Base-by-base conservation (phyloP, 2,113 vertebrate species). In the Takifugu bimaculatus region DNA sequence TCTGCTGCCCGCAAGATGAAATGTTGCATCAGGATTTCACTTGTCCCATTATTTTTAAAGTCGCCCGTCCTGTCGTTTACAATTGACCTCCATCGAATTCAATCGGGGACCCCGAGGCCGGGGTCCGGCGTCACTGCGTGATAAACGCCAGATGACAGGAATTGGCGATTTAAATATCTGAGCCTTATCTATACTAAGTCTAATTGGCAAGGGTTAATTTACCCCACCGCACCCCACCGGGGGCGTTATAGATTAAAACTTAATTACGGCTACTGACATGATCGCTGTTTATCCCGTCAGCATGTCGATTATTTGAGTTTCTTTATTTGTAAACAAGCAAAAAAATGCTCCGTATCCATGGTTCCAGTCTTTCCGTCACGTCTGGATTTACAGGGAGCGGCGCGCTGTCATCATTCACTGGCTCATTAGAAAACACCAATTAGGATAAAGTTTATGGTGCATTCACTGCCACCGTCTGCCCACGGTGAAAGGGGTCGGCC, bases 21-120 rank as follows among this genome's bases (percentile, higher is more conserved):
- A 76, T 71, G 65, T 81, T 87, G 78, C 77, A 64, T 77, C 56
- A 82, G 57, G 65, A 84, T 77, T 82, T 80, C 68, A 66, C 49
- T 78, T 0, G 0, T 43, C 47, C 68, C 74, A 74, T 61, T 66
- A 68, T 71, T 83, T 80, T 74, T 60, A 68, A 74, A 76, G 39
- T 5, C n/a, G 45, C 35, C 44, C 49, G 13, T 62, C 47, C 49
- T 55, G 54, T 26, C 68, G 65, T 77, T 70, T 77, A 73, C 29
- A 69, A 60, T 61, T 78, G 67, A 81, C 73, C 63, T 74, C 66
- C 44, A 59, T 60, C 67, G 67, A 82, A 75, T 79, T 65, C 56
- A 69, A 72, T 80, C 54, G 64, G 50, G 72, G 48, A 25, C 42
- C 39, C 32, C 12, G 0, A 57, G 60, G 54, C 45, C 45, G 42